These are phyloP conservation scores for Brachylomia viminalis DNA, from an alignment of 2,888 invertebrate species.

Conservation along the genomic window DNA sequence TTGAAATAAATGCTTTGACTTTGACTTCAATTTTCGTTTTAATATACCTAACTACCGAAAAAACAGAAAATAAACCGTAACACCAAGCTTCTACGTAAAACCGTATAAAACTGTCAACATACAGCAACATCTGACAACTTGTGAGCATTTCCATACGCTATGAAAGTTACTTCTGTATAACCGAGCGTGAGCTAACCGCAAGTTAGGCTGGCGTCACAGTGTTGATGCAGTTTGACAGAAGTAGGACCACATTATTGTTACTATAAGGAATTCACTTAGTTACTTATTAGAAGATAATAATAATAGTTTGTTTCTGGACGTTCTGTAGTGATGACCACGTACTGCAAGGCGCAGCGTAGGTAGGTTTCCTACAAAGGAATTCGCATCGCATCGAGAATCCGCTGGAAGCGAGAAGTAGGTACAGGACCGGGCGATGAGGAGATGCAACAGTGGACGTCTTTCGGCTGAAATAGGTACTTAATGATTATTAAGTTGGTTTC, in stretches of 20 bases:
- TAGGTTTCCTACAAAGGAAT: neutral
- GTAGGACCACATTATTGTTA: conserved; percentile 3
- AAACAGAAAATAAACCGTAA: neutral
- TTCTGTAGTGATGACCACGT: neutral
- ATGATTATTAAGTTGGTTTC: neutral
- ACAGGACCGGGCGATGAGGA: too few species aligned
- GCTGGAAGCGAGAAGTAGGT: neutral
- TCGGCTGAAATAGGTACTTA: neutral
- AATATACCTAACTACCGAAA: neutral
- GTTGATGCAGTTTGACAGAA: conserved; percentile 28
- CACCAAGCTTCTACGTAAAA: conserved; percentile 24
- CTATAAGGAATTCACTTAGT: neutral
- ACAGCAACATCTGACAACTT: conserved; percentile 43
- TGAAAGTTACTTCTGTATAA: conserved; percentile 43
- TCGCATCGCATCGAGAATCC: neutral
- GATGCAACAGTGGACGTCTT: neutral
- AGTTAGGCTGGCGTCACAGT: conserved; percentile 26
- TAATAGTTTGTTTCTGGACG: neutral
- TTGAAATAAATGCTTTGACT: too few species aligned
- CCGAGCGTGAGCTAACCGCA: conserved; percentile 17
- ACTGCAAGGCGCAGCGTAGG: too few species aligned
- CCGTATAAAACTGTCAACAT: conserved; percentile 31
- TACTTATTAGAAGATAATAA: neutral
- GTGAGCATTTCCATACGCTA: conserved; percentile 42
- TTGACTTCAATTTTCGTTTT: neutral